Percentiles rank a stretch among this genome's conserved stretches.
phyloP scores from a whole-genome alignment of 2,888 invertebrate species.

The Drosophila yooni region DNA sequence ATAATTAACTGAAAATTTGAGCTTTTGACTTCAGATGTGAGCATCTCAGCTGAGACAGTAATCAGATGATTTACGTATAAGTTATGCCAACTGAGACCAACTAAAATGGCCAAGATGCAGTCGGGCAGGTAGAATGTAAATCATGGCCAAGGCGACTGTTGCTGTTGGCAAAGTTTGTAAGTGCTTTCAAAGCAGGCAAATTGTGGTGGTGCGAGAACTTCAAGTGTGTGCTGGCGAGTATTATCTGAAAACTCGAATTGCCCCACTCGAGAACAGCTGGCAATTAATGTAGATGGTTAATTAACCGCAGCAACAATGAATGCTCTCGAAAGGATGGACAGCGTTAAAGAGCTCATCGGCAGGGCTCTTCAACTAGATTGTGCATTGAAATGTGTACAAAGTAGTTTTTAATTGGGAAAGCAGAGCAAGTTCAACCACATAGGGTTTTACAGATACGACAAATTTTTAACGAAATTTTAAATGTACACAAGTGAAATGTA shows the following conservation, averaged over 20 bases:
- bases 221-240: constrained; percentile 14
- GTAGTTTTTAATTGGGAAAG: constrained; percentile 66
- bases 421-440: constrained; percentile 29
- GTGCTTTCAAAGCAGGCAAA: constrained; percentile 2
- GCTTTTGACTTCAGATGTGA: not conserved
- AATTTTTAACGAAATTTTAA: constrained; percentile 73
- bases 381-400: constrained; percentile 39
- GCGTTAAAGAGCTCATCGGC: constrained; percentile 26
- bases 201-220: constrained; percentile 13
- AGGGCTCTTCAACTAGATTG: constrained; percentile 44
- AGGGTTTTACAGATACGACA: constrained; percentile 34
- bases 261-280: constrained; percentile 30
- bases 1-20: not conserved
- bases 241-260: constrained; percentile 24
- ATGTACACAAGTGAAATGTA: constrained; percentile 60
- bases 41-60: constrained; percentile 26
- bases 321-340: constrained; percentile 16
- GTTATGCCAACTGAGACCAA: constrained; percentile 36
- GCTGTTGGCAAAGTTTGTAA: constrained; percentile 25
- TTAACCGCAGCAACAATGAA: constrained; percentile 50
- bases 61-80: constrained; percentile 51
- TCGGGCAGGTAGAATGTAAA: constrained; percentile 29
- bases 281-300: constrained; percentile 53
- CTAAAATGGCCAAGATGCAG: constrained; percentile 26
- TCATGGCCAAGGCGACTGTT: constrained; percentile 7